A percentile compares a stretch with the other conserved stretches of the same genome.
Evolutionary conservation across 2,797 vertebrate species (phyloP).

Genomic region (Cetoscarus ocellatus): DNA sequence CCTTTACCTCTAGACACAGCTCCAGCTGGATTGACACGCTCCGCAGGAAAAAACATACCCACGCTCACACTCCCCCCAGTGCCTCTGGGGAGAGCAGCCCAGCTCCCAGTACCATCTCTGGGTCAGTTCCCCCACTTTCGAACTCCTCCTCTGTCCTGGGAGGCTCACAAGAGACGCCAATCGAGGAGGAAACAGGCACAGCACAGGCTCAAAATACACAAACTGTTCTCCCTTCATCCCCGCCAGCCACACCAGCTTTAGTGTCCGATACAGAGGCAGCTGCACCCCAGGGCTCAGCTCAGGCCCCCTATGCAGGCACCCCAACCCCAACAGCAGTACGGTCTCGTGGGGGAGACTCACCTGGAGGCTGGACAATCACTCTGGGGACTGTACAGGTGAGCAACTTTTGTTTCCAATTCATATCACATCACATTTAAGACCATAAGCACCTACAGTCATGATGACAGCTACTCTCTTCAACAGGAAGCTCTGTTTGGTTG

Average conservation of each 20-base stretch:
- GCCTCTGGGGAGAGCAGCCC: constrained; percentile 73
- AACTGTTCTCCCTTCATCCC: constrained; percentile 6
- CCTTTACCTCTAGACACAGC: constrained; percentile 88
- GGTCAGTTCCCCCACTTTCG: constrained; percentile 69
- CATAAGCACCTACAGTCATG: not conserved
- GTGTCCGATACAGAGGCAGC: constrained; percentile 34
- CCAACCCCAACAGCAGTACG: constrained; percentile 29
- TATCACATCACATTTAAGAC: not conserved
- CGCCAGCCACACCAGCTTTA: constrained; percentile 23
- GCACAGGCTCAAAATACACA: constrained; percentile 23
- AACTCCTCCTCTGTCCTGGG: constrained; percentile 71
- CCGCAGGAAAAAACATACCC: constrained; percentile 85
- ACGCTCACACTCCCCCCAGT: constrained; percentile 62
- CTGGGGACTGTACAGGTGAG: constrained; percentile 80
- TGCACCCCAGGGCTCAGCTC: constrained; percentile 23
- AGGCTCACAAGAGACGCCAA: constrained; percentile 64
- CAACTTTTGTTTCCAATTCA: not conserved
- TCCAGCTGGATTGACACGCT: constrained; percentile 93
- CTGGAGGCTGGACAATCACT: constrained; percentile 67
- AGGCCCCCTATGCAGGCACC: constrained; percentile 1
- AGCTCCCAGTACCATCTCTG: constrained; percentile 74
- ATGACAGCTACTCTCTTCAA: constrained; percentile 30
- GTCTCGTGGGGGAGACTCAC: constrained; percentile 60
- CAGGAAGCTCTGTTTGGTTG: constrained; percentile 79
- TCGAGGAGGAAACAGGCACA: constrained; percentile 60